Evolutionary conservation across 2,888 invertebrate genomes (phyloP), one percentile per base, ranked within the genome.

Genomic region (Eupsilia transversa): DNA sequence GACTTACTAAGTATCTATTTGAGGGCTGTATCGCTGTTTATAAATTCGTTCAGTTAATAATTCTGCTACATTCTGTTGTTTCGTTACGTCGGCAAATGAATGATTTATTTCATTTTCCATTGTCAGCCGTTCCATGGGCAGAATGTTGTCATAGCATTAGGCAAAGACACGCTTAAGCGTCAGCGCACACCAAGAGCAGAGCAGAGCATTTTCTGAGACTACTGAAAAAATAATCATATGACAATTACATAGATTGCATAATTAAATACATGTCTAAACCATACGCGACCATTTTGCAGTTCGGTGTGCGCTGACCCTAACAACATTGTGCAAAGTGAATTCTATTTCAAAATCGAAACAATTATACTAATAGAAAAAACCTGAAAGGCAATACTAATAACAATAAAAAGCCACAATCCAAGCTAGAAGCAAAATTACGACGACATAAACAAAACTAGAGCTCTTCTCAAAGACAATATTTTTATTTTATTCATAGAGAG

Each of bases 1-100:
- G 91, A 88, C 89, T 90, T 89, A 90, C 93, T 95, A 94, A 95
- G 94, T 96, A 96, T 95, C 95, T 95, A 95, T 95, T 96, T 95
- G 94, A 94, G 95, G 95, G 94, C 91, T 92, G 94, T 93, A 92
- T 89, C 91, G 92, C 86, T 91, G 93, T 94, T 95, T 94, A 95
- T 96, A 95, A 94, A 95, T 94, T 94, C 92, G 91, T 92, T 87
- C 91, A 93, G 93, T 93, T 94, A 93, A 94, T 94, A 92, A 94
- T 94, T 94, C 91, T 78, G 66, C 69, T 89, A 88, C 88, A 88
- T 91, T 92, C 92, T 93, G 85, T 83, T 83, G 82, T 83, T 83
- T 68, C 66, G 65, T 79, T 79, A 72, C 57, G 74, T 74, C 60
- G 71, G 65, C 52, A 56, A 75, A 73, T 67, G 70, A 77, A 79